Percentiles rank a stretch among this genome's conserved stretches.
Conservation (phyloP, 2,113 vertebrate genomes). For the Glaucidium brasilianum region DNA sequence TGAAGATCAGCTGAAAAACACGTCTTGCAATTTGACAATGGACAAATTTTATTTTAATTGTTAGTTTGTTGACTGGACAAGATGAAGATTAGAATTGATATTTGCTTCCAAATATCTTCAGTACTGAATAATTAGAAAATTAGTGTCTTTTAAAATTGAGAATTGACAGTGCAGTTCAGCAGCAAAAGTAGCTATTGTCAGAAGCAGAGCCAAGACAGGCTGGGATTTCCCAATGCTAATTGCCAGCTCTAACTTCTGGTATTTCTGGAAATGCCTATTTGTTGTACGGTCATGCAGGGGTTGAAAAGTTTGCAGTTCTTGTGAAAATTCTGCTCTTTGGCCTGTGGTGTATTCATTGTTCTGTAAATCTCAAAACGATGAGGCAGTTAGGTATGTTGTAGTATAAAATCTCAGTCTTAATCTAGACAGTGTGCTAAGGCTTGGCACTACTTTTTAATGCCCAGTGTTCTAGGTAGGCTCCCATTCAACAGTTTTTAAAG, state of each 20-base stretch:
- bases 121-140: background rate
- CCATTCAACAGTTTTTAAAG: background rate
- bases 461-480: background rate
- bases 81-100: background rate
- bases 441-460: background rate
- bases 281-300: background rate
- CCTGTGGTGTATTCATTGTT: background rate
- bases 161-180: background rate
- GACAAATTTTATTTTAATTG: background rate
- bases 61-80: background rate
- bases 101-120: background rate
- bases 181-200: conserved; percentile 35
- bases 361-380: background rate
- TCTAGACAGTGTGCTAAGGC: background rate
- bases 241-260: conserved; percentile 42
- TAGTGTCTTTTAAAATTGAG: conserved; percentile 9
- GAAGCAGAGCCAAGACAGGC: conserved; percentile 8
- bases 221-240: conserved; percentile 58
- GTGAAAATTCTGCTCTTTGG: background rate
- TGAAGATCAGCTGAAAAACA: background rate
- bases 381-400: background rate
- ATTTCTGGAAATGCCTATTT: conserved; percentile 56
- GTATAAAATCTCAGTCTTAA: background rate
- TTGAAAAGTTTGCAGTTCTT: background rate
- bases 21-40: fast-evolving